Conservation (phyloP, 2,113 vertebrate genomes). For the Xenopus laevis region DNA sequence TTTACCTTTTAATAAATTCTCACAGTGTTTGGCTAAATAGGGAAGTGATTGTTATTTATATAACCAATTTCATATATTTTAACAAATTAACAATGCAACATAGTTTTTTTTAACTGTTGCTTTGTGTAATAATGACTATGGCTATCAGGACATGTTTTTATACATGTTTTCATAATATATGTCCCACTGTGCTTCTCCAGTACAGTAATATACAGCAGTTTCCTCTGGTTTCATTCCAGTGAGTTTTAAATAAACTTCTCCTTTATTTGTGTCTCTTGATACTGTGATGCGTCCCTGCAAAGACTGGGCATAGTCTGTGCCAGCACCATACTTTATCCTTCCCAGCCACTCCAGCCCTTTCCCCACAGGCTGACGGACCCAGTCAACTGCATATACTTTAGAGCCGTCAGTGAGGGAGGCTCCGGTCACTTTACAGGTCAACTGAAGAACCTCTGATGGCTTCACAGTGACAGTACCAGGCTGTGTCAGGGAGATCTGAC, state of each 20-base stretch:
- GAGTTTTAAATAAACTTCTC: slow-evolving; percentile 17
- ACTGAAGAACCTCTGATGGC: slow-evolving; percentile 17
- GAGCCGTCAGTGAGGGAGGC: slow-evolving; percentile 45
- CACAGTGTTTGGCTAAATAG: no score
- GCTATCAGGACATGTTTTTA: neutral
- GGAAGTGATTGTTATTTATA: no score
- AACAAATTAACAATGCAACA: no score
- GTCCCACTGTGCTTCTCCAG: neutral
- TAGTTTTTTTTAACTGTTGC: no score
- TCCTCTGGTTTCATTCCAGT: slow-evolving; percentile 47
- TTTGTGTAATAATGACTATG: no score
- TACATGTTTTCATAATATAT: neutral
- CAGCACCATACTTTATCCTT: neutral
- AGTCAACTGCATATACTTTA: slow-evolving; percentile 41
- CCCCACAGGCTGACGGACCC: slow-evolving; percentile 23
- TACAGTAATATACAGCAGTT: slow-evolving; percentile 52
- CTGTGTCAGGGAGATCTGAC: slow-evolving; percentile 8
- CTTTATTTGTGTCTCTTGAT: neutral
- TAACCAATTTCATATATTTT: no score
- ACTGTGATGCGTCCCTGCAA: no score
- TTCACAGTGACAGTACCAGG: slow-evolving; percentile 11
- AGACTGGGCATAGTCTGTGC: no score
- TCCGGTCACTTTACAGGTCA: slow-evolving; percentile 52
- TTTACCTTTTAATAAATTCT: no score
- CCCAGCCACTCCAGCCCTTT: slow-evolving; percentile 42